These are phyloP conservation scores for Lontra canadensis DNA, from an alignment of 2,113 vertebrate species.

Conservation along the genomic window DNA sequence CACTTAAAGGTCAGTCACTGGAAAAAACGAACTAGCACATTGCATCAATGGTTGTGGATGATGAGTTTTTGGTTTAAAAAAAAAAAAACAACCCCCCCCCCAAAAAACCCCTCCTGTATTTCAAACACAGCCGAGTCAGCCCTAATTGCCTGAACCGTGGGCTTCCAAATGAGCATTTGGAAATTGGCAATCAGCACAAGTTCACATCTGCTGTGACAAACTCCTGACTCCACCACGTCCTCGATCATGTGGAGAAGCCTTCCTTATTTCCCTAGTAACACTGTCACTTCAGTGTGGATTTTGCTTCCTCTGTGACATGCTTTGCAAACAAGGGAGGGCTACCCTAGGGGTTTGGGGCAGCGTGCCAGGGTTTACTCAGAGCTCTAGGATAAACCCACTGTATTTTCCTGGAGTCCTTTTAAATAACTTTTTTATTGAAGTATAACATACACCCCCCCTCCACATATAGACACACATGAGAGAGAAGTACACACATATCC, in stretches of 20 bases:
- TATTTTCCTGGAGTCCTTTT: background rate
- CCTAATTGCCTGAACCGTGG: background rate
- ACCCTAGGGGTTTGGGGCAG: background rate
- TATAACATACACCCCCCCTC: no score
- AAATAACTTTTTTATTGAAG: slow-evolving; percentile 30
- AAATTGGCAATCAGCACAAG: slow-evolving; percentile 6
- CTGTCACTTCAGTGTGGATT: background rate
- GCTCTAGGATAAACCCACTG: background rate
- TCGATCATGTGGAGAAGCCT: fast-evolving
- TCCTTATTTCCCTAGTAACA: background rate
- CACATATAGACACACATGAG: no score
- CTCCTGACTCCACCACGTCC: background rate
- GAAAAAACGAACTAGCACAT: background rate
- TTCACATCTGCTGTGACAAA: slow-evolving; percentile 12
- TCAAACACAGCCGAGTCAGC: background rate
- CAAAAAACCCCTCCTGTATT: background rate
- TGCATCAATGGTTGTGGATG: background rate
- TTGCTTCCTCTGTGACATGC: background rate
- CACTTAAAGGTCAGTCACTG: slow-evolving; percentile 22
- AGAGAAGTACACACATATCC: background rate
- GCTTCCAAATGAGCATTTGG: slow-evolving; percentile 18
- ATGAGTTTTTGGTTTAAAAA: slow-evolving; percentile 27
- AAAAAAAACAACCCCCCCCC: background rate
- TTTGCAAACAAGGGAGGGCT: background rate
- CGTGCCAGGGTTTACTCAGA: background rate